Conservation (phyloP, 2,797 vertebrate species). For the Peromyscus eremicus region DNA sequence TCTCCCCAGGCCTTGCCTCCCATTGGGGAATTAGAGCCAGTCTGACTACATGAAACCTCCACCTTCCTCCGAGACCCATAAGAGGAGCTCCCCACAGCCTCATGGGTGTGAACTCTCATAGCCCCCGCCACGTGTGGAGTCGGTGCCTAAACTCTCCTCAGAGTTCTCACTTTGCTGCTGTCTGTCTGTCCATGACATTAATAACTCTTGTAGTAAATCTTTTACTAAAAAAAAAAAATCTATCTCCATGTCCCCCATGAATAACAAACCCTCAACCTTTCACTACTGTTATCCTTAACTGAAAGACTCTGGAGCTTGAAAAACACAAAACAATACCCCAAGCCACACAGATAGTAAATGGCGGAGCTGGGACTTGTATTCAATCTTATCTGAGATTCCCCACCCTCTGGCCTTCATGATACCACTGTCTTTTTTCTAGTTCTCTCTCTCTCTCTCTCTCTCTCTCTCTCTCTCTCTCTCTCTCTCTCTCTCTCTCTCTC, state of each 20-base stretch:
- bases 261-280: background rate
- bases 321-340: background rate
- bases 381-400: background rate
- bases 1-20: too few relatives aligned
- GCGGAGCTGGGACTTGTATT: background rate
- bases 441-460: background rate
- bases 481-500: background rate
- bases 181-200: background rate
- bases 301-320: background rate
- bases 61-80: background rate
- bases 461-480: background rate
- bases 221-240: background rate
- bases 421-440: accelerated
- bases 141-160: background rate
- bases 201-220: background rate
- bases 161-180: background rate
- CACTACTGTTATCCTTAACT: background rate
- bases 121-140: background rate
- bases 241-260: background rate
- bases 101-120: background rate
- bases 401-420: background rate
- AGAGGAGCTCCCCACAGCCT: background rate
- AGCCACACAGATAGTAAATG: background rate
- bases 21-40: background rate
- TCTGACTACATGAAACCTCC: background rate